These are phyloP conservation scores for Tupiocoris notatus DNA, from an alignment of 2,888 invertebrate species.

Conservation along the genomic window DNA sequence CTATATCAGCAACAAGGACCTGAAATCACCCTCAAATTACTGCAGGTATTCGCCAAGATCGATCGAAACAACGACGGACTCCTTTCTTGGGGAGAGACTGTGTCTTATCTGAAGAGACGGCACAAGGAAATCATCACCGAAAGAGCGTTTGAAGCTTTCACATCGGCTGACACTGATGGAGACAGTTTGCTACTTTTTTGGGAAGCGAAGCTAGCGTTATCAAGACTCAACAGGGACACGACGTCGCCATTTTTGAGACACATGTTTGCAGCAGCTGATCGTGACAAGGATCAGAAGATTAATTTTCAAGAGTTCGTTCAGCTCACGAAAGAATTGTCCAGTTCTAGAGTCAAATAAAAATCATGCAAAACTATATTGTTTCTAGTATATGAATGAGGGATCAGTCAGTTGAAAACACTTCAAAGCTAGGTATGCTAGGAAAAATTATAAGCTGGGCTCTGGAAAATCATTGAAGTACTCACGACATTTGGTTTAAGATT, in stretches of 20 bases:
- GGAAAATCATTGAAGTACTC: too few species aligned
- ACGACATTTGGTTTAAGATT: too few species aligned
- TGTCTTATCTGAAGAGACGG: constrained; percentile 27
- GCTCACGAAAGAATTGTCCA: neutral
- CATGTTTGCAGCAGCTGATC: constrained; percentile 29
- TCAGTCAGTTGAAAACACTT: too few species aligned
- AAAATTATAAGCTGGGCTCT: too few species aligned
- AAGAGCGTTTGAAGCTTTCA: constrained; percentile 17
- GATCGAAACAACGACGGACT: constrained; percentile 40
- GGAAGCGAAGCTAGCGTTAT: constrained; percentile 41
- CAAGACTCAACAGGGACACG: constrained; percentile 30
- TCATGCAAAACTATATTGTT: too few species aligned
- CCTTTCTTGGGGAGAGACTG: constrained; percentile 33
- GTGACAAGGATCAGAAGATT: constrained; percentile 34
- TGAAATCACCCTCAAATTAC: neutral
- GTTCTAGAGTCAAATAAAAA: neutral
- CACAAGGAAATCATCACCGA: neutral
- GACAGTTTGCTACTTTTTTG: constrained; percentile 41
- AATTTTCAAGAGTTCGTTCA: constrained; percentile 33
- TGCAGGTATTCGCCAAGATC: constrained; percentile 37
- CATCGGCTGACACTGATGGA: constrained; percentile 32
- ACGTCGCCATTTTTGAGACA: constrained; percentile 11
- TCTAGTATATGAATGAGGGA: too few species aligned
- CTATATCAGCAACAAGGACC: too few species aligned
- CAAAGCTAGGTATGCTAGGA: too few species aligned